A percentile compares a stretch with the other conserved stretches of the same genome.
phyloP scores from a whole-genome alignment of 2,888 invertebrate species.

The Trichogramma dendrolimi region DNA sequence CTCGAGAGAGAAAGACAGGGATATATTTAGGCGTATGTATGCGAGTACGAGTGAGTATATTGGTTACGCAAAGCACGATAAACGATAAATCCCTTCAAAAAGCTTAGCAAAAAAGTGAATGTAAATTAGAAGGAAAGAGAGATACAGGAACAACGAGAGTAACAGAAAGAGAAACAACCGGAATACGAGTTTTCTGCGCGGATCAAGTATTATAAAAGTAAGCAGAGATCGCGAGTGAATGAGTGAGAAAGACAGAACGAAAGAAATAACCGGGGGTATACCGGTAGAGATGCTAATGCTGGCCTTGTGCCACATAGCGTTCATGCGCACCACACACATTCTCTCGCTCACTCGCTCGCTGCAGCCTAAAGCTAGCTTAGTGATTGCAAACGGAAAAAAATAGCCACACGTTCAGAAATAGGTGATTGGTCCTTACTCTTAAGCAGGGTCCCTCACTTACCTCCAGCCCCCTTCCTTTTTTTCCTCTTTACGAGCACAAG shows the following conservation, averaged over 20 bases:
- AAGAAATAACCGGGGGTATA: slow-evolving; percentile 47
- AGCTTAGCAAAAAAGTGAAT: neutral
- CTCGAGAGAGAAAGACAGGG: slow-evolving; percentile 9
- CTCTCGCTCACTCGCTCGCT: slow-evolving; percentile 29
- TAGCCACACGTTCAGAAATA: no score
- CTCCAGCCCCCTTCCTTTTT: no score
- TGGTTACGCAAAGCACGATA: no score
- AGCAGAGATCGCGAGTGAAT: slow-evolving; percentile 47
- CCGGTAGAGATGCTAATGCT: slow-evolving; percentile 53
- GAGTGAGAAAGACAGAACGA: slow-evolving; percentile 38
- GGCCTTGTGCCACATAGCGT: slow-evolving; percentile 51
- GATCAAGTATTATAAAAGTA: slow-evolving; percentile 41
- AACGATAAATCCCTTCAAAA: no score
- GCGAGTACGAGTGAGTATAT: no score
- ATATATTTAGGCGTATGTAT: no score
- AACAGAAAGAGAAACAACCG: slow-evolving; percentile 43
- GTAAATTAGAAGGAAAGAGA: neutral
- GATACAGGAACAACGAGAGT: slow-evolving; percentile 12
- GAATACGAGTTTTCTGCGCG: slow-evolving; percentile 47
- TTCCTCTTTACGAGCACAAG: no score
- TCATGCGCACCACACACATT: slow-evolving; percentile 42
- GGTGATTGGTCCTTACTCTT: no score
- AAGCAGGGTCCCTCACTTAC: no score
- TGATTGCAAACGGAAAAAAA: no score
- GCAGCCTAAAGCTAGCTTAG: neutral